Base-by-base conservation (phyloP, 2,888 invertebrate genomes). In the Dermolepida albohirtum region DNA sequence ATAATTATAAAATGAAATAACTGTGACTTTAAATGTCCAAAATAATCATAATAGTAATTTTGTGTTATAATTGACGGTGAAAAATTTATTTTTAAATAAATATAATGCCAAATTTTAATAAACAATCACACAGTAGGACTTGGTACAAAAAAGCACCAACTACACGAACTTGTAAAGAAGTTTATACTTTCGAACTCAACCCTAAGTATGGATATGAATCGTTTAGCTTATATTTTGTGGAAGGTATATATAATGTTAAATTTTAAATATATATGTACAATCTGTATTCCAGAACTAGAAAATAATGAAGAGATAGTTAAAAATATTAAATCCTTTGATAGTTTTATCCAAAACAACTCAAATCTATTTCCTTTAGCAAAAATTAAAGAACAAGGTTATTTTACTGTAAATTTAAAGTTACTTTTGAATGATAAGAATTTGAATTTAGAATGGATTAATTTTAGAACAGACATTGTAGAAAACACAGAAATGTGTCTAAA, bases 211-310 rank as follows among this genome's bases (percentile, higher is more conserved):
- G 77, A 5, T 92, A 90, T 80, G 85, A 87, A 73, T 89, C 90
- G 16, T 95, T 95, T 92, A 89, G 89, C 72, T 82, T 93, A 7
- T 96, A 95, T 83, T 93, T 95, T 80, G 88, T 90, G 41, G 85
- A 87, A 85, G 88, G 91, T 89, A 81, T 34, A 49, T n/a, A 39
- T 34, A 11, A 29, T 12, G 40, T 17, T 39, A 40, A 4, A n/a
- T 39, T 41, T 40, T 34, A 43, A 22, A 22, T 22, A 22, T 17
- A 12, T 49, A 34, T 47, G 29, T 64, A 17, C 14, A 40, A 34
- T 1, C 5, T 54, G 22, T 12, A 17, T 51, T 67, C 34, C 12
- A 69, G 68, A 67, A 65, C 5, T 44, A 39, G 43, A 64, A 27
- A 63, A 64, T 27, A 29, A 49, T 14, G 51, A 71, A 29, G 10